These are phyloP conservation scores for Acrocephalus scirpaceus DNA, from an alignment of 2,797 vertebrate species.

Conservation along the genomic window DNA sequence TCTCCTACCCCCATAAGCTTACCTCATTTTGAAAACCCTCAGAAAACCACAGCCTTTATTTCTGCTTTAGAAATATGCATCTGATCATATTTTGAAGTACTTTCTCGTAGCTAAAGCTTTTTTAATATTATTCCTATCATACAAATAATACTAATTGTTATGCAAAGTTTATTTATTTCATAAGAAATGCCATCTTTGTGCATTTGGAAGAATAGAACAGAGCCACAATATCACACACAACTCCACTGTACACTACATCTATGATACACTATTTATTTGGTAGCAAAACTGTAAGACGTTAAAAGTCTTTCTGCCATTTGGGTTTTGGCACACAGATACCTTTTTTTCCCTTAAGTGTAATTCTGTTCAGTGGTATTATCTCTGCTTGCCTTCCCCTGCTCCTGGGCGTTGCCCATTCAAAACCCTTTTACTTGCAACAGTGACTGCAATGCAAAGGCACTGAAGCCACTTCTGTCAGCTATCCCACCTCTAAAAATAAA, in stretches of 20 bases:
- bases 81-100: not conserved
- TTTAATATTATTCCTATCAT: not conserved
- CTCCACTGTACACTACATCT: not conserved
- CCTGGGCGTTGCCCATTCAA: not conserved
- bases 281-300: not conserved
- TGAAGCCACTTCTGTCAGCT: not conserved
- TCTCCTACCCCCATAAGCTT: not conserved
- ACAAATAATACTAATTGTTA: not conserved
- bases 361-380: not conserved
- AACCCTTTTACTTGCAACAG: not conserved
- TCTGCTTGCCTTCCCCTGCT: not conserved
- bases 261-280: not conserved
- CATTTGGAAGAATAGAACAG: not conserved
- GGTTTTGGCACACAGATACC: not conserved
- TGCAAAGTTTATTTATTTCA: not conserved
- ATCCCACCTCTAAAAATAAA: not conserved
- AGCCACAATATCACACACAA: not conserved
- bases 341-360: accelerated
- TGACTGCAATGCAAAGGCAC: not conserved
- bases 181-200: not conserved
- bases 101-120: not conserved
- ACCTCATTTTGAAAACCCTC: not conserved
- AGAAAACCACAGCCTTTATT: not conserved
- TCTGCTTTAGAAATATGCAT: not conserved
- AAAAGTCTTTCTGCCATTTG: not conserved